phyloP scores from a whole-genome alignment of 2,113 vertebrate species.

The Corythornis cristatus region DNA sequence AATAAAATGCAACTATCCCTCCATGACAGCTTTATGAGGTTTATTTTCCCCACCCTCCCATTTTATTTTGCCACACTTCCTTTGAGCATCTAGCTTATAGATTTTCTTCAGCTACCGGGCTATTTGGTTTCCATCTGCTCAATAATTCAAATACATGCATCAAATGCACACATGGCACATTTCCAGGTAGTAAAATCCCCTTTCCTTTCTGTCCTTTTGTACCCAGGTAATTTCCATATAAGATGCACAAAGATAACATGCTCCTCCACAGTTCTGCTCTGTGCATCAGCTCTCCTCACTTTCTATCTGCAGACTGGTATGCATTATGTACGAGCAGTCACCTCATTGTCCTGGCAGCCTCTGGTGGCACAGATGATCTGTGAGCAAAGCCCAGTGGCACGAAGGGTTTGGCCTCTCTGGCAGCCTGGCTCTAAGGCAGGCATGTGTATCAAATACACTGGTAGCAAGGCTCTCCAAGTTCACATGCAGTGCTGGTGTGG shows the following conservation, averaged over 20 bases:
- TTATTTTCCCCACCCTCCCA: background rate
- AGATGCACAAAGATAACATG: background rate
- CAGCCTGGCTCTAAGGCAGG: background rate
- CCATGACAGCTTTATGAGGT: background rate
- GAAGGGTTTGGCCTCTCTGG: background rate
- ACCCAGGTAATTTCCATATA: background rate
- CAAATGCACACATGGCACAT: background rate
- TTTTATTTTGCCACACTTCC: background rate
- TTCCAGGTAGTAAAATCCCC: background rate
- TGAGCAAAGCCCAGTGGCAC: background rate
- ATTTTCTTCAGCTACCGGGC: constrained; percentile 2
- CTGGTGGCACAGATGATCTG: background rate
- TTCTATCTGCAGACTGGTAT: background rate
- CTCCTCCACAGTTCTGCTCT: background rate
- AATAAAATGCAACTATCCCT: background rate
- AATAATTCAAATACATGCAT: background rate
- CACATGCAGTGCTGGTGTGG: accelerated
- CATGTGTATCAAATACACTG: background rate
- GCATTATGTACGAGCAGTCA: accelerated
- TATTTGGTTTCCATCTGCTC: constrained; percentile 3
- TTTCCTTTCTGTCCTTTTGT: background rate
- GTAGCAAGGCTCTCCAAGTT: background rate
- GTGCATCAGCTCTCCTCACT: background rate
- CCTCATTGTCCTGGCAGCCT: background rate
- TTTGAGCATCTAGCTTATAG: background rate